These are phyloP conservation scores for Phrixothrix hirtus DNA, from an alignment of 2,888 invertebrate species.

Conservation along the genomic window DNA sequence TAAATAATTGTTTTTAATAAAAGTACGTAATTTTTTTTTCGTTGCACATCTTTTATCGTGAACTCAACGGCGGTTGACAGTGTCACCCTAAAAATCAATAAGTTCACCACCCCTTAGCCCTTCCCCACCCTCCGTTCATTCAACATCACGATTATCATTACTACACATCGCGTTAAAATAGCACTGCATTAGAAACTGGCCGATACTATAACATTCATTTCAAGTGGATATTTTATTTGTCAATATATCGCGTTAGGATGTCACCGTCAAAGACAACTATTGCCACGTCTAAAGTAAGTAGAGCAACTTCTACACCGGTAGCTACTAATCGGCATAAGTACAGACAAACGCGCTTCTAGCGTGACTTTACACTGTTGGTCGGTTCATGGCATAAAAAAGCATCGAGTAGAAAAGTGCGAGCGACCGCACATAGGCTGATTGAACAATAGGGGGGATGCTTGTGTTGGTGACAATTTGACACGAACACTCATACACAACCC, in stretches of 20 bases:
- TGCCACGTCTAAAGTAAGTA: constrained; percentile 52
- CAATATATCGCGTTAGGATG: constrained; percentile 40
- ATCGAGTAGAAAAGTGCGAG: constrained; percentile 50
- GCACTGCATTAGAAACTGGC: constrained; percentile 18
- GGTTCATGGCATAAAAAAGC: constrained; percentile 51
- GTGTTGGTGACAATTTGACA: constrained; percentile 42
- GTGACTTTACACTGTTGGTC: constrained; percentile 47
- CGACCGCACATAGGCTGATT: constrained; percentile 46
- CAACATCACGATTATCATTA: constrained; percentile 52
- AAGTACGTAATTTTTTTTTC: constrained; percentile 53
- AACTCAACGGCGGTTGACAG: constrained; percentile 64
- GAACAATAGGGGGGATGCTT: constrained; percentile 49
- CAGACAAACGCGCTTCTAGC: constrained; percentile 43
- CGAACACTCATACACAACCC: constrained; percentile 15
- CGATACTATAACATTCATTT: constrained; percentile 9
- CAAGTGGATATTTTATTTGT: constrained; percentile 10
- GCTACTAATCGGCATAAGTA: constrained; percentile 45
- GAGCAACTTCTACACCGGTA: constrained; percentile 45
- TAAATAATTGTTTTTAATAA: not conserved
- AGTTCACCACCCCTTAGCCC: constrained; percentile 60
- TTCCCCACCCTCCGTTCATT: constrained; percentile 55
- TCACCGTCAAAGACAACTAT: constrained; percentile 44
- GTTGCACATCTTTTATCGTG: constrained; percentile 59
- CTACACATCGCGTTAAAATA: constrained; percentile 47
- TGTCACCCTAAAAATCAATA: constrained; percentile 72